Conservation (phyloP, 2,888 invertebrate species). For the Rotaria macrura region DNA sequence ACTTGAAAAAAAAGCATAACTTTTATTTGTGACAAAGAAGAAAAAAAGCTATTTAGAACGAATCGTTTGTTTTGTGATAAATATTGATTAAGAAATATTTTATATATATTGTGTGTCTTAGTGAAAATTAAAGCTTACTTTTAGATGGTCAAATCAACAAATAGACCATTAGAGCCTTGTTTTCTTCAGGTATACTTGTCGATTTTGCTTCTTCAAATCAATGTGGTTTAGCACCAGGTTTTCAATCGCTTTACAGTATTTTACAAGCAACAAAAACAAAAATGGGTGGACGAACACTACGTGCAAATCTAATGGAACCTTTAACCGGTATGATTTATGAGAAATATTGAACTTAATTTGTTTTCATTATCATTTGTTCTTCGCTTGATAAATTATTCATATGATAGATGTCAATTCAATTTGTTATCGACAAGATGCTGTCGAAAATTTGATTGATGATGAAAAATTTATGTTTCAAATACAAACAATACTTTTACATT, state of each 20-base stretch:
- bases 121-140: neutral
- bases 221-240: neutral
- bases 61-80: neutral
- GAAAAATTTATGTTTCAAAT: constrained; percentile 9
- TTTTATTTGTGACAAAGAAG: neutral
- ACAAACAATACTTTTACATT: constrained; percentile 9
- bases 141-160: neutral
- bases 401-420: neutral
- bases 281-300: neutral
- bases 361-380: no score
- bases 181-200: neutral
- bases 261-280: constrained; percentile 20
- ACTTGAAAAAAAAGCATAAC: neutral
- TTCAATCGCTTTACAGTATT: constrained; percentile 2
- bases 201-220: constrained; percentile 12
- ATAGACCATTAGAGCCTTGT: no score
- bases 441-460: neutral
- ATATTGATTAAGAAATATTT: no score
- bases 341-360: no score
- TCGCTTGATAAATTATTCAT: no score
- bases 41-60: neutral
- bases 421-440: constrained; percentile 8
- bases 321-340: neutral
- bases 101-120: neutral
- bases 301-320: constrained; percentile 10